Percentiles rank a stretch among this genome's conserved stretches.
Conservation (phyloP, 2,888 invertebrate species). For the Synanthedon myopaeformis region DNA sequence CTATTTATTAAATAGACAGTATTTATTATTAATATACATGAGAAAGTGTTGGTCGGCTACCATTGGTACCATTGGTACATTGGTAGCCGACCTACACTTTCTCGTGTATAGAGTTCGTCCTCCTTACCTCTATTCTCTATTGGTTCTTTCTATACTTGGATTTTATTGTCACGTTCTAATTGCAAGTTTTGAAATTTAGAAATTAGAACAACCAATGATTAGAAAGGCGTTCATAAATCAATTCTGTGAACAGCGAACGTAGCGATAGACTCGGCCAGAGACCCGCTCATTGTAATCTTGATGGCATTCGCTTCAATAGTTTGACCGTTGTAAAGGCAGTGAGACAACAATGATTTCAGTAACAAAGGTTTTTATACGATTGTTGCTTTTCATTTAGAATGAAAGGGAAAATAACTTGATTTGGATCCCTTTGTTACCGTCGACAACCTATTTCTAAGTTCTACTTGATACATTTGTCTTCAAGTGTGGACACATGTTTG, state of each 20-base stretch:
- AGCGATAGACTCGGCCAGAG: conserved; percentile 49
- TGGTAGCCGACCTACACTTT: too few relatives aligned
- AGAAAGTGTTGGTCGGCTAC: too few relatives aligned
- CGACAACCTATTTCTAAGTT: conserved; percentile 10
- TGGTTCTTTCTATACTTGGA: too few relatives aligned
- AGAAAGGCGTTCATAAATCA: conserved; percentile 50
- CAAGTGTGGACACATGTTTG: conserved; percentile 19
- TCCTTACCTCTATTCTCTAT: too few relatives aligned
- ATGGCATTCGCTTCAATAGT: conserved; percentile 44
- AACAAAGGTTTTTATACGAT: conserved; percentile 15
- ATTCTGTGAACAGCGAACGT: conserved; percentile 21
- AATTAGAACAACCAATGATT: conserved; percentile 41
- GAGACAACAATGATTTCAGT: conserved; percentile 33
- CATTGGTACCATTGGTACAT: too few relatives aligned
- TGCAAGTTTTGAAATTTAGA: not conserved
- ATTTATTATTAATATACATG: too few relatives aligned
- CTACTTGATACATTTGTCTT: conserved; percentile 12
- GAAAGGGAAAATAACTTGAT: not conserved
- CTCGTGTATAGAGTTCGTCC: too few relatives aligned
- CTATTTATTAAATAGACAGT: too few relatives aligned
- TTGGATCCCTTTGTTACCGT: conserved; percentile 28
- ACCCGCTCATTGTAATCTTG: conserved; percentile 60
- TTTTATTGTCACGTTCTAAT: too few relatives aligned
- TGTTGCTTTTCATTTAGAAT: conserved; percentile 3
- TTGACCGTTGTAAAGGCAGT: conserved; percentile 55